Conservation (phyloP, 2,888 invertebrate genomes). For the Hofmannophila pseudospretella region DNA sequence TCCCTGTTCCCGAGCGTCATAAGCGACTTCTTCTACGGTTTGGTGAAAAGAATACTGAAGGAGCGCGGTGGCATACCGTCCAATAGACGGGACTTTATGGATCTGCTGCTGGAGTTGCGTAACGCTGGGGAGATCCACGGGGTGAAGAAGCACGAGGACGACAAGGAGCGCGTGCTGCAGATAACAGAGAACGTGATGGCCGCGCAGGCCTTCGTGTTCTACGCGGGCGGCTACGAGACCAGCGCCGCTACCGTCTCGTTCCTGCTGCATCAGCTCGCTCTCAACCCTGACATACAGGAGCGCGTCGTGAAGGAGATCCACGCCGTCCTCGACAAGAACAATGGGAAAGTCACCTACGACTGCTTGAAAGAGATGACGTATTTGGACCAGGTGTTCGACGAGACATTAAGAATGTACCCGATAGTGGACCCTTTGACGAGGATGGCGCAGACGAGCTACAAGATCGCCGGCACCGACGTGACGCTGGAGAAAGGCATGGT, state of each 20-base stretch:
- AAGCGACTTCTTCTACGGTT: slow-evolving; percentile 25
- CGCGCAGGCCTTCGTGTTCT: slow-evolving; percentile 58
- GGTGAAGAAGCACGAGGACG: slow-evolving; percentile 18
- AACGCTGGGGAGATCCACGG: slow-evolving; percentile 23
- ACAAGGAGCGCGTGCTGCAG: slow-evolving; percentile 18
- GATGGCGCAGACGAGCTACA: slow-evolving; percentile 35
- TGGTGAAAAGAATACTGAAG: slow-evolving; percentile 26
- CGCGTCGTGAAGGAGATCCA: slow-evolving; percentile 40
- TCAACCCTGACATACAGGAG: slow-evolving; percentile 41
- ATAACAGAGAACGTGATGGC: slow-evolving; percentile 31
- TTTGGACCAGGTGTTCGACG: slow-evolving; percentile 46
- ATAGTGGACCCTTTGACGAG: slow-evolving; percentile 47
- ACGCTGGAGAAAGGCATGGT: slow-evolving; percentile 8
- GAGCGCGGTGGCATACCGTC: slow-evolving; percentile 34
- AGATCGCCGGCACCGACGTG: slow-evolving; percentile 35
- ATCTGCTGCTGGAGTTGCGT: slow-evolving; percentile 37
- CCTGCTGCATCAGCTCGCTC: slow-evolving; percentile 41
- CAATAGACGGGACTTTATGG: slow-evolving; percentile 41
- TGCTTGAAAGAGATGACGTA: slow-evolving; percentile 44
- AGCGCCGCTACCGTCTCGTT: slow-evolving; percentile 46
- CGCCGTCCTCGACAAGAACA: slow-evolving; percentile 28
- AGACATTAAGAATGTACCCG: slow-evolving; percentile 61
- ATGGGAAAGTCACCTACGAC: slow-evolving; percentile 41
- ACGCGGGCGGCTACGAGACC: slow-evolving; percentile 56
- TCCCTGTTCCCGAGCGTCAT: slow-evolving; percentile 29